Base-by-base conservation (phyloP, 2,113 vertebrate genomes). In the Oncorhynchus mykiss region DNA sequence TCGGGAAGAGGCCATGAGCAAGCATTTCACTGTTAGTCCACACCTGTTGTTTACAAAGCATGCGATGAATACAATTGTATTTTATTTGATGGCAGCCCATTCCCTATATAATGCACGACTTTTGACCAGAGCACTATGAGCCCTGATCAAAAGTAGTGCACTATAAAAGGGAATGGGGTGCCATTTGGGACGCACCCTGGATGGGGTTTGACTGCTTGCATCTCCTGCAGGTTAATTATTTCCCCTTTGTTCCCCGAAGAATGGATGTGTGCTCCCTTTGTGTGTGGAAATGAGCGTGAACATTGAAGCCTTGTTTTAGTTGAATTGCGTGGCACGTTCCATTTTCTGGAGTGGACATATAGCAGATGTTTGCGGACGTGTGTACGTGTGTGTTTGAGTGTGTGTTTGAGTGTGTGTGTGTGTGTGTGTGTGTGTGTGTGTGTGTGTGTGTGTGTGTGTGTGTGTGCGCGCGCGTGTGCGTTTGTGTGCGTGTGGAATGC, bases 221-320 rank as follows among this genome's bases (percentile, higher is more conserved):
- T 62, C 7, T 22, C 18, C 59, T 22, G 59, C 59, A 62, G 59
- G 59, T 11, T 16, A 3, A 27, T 71, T 54, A 8, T 71, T 25
- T 14, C 24, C 48, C n/a, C 22, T 71, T 51, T 25, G 45, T 71
- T n/a, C 22, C n/a, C 18, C 24, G 7, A 16, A 22, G n/a, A 62
- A 62, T 62, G 7, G 59, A n/a, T 16, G 20, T 57, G 54, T 57
- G 54, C 5, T 57, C 18, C 59, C 59, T 62, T 62, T 62, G 59
- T 22, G 5, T 5, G 48, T 27, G 11, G 22, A 7, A 71, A 22
- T 71, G 22, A 12, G 51, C 18, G 16, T n/a, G n/a, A 39, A 45
- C 31, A 68, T 11, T 74, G 62, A 77, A 57, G 51, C 54, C 59
- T 66, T 54, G 29, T 81, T 5, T 70, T 20, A 45, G 27, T 59